Evolutionary conservation across 2,113 vertebrate species (phyloP).

Genomic region (Spilogale gracilis): DNA sequence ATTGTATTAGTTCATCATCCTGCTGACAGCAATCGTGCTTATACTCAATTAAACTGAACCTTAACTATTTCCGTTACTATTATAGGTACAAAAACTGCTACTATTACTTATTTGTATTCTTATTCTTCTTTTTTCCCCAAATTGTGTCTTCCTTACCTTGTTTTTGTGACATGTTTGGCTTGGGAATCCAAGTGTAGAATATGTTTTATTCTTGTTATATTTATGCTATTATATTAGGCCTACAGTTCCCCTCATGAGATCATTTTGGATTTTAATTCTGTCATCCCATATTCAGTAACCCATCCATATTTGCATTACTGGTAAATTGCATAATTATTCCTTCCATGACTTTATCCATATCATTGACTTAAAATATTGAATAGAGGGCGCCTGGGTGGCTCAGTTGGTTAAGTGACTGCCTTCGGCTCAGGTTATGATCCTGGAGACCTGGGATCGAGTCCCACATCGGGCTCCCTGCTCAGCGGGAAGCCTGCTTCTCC

Average conservation of each 20-base stretch:
- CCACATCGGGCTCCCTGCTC: too few species aligned
- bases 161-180: not conserved
- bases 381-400: not conserved
- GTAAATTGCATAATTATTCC: not conserved
- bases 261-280: not conserved
- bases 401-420: too few species aligned
- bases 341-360: not conserved
- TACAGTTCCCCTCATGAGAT: not conserved
- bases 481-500: too few species aligned
- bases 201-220: not conserved
- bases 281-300: not conserved
- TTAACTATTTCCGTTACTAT: not conserved
- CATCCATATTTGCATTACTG: not conserved
- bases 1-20: not conserved
- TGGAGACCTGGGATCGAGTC: too few species aligned
- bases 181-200: not conserved
- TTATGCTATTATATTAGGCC: not conserved
- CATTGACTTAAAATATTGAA: constrained; percentile 36
- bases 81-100: not conserved
- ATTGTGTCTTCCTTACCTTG: not conserved
- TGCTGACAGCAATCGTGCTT: not conserved
- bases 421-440: too few species aligned
- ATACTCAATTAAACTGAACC: not conserved
- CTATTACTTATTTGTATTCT: not conserved
- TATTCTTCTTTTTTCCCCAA: not conserved